These are phyloP conservation scores for Tortrix viridana DNA, from an alignment of 2,888 invertebrate genomes.

Conservation along the genomic window DNA sequence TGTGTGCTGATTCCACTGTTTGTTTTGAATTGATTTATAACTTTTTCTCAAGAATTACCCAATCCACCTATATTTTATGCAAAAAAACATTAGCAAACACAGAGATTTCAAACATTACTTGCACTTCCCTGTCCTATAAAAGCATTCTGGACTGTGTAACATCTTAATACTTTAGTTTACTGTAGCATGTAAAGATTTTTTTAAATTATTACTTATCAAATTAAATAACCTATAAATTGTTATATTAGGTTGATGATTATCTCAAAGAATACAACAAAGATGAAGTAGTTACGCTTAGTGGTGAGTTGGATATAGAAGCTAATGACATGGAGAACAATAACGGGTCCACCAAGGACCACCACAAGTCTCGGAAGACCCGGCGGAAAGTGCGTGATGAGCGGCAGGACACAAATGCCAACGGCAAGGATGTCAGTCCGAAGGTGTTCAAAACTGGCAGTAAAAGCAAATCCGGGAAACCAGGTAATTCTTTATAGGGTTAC, in stretches of 20 bases:
- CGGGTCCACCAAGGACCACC: slow-evolving; percentile 65
- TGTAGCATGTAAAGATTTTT: too few relatives aligned
- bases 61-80: too few relatives aligned
- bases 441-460: slow-evolving; percentile 73
- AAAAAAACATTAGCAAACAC: too few relatives aligned
- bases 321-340: slow-evolving; percentile 80
- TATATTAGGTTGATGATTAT: slow-evolving; percentile 76
- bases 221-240: background rate
- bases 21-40: too few relatives aligned
- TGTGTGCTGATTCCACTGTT: too few relatives aligned
- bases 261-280: slow-evolving; percentile 80
- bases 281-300: slow-evolving; percentile 78
- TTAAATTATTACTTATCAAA: too few relatives aligned
- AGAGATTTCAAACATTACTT: too few relatives aligned
- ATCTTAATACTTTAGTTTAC: too few relatives aligned
- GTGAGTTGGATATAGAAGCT: slow-evolving; percentile 77
- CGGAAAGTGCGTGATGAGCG: slow-evolving; percentile 74
- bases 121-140: too few relatives aligned
- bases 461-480: slow-evolving; percentile 65
- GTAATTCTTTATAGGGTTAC: slow-evolving; percentile 47
- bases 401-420: slow-evolving; percentile 66
- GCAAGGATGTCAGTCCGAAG: slow-evolving; percentile 76
- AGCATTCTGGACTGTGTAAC: too few relatives aligned
- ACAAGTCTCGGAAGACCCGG: slow-evolving; percentile 74
- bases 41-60: too few relatives aligned